Percentiles rank a stretch among this genome's conserved stretches.
Evolutionary conservation across 1,140 invertebrate genomes (phyloP).

Genomic region (Harpegnathos saltator): DNA sequence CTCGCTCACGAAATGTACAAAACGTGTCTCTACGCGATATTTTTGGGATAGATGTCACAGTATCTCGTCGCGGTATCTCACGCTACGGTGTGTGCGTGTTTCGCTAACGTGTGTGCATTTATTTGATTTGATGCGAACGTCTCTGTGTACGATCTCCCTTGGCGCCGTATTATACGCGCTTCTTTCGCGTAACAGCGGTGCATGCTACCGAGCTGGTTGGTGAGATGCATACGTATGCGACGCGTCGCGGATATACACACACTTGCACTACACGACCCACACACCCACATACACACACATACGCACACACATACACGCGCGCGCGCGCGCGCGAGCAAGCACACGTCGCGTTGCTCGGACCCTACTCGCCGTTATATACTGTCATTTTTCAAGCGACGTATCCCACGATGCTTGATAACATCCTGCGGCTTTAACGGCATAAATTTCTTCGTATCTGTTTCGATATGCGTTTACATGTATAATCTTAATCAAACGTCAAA

Average conservation of each 20-base stretch:
- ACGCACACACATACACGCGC: slow-evolving; percentile 8
- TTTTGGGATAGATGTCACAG: slow-evolving; percentile 82
- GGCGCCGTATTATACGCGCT: background rate
- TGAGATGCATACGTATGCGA: background rate
- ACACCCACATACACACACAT: no score
- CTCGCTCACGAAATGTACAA: slow-evolving; percentile 43
- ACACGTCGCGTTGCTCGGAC: background rate
- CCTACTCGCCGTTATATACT: slow-evolving; percentile 62
- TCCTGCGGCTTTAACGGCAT: slow-evolving; percentile 64
- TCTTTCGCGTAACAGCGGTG: background rate
- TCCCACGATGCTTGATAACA: slow-evolving; percentile 68
- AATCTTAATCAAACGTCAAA: background rate
- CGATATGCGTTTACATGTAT: background rate
- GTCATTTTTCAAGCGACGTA: slow-evolving; percentile 70
- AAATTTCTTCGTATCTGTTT: slow-evolving; percentile 18
- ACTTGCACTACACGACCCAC: background rate
- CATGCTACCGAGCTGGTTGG: background rate
- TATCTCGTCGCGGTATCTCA: slow-evolving; percentile 66
- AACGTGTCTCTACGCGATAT: slow-evolving; percentile 76
- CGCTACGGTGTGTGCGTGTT: slow-evolving; percentile 54
- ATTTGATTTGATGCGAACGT: slow-evolving; percentile 3
- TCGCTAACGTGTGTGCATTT: slow-evolving; percentile 52
- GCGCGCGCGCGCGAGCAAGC: background rate
- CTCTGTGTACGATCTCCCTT: background rate
- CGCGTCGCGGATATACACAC: no score